phyloP scores from a whole-genome alignment of 2,797 vertebrate genomes.

The Macrochelys suwanniensis region DNA sequence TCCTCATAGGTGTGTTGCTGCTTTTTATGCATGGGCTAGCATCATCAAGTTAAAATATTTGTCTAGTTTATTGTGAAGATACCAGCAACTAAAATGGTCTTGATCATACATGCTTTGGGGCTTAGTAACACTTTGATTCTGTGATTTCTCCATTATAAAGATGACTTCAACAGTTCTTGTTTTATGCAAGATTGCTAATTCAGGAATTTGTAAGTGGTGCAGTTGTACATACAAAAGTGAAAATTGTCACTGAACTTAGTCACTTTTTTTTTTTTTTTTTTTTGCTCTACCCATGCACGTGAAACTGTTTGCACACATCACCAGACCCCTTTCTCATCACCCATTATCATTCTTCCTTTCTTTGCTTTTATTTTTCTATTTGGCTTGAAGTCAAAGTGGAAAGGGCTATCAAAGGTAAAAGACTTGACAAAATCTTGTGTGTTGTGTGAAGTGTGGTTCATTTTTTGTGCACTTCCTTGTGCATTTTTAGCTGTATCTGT shows the following conservation, averaged over 20 bases:
- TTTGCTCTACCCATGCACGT: not conserved
- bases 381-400: conserved; percentile 89
- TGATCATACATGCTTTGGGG: not conserved
- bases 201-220: not conserved
- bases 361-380: conserved; percentile 78
- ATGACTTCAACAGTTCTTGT: not conserved
- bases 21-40: not conserved
- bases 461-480: conserved; percentile 41
- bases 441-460: conserved; percentile 72
- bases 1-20: not conserved
- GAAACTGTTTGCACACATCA: not conserved
- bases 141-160: not conserved
- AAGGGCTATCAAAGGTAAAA: conserved; percentile 90
- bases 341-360: conserved; percentile 62
- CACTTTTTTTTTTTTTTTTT: not conserved
- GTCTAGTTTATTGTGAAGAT: not conserved
- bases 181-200: not conserved
- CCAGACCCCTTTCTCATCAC: conserved; percentile 34
- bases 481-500: conserved; percentile 74
- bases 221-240: not conserved
- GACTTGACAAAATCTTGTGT: conserved; percentile 40
- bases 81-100: not conserved
- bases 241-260: not conserved
- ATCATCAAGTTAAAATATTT: too few relatives aligned
- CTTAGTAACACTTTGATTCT: not conserved